Evolutionary conservation across 2,888 invertebrate species (phyloP).

Genomic region (Drosophila meridiana): DNA sequence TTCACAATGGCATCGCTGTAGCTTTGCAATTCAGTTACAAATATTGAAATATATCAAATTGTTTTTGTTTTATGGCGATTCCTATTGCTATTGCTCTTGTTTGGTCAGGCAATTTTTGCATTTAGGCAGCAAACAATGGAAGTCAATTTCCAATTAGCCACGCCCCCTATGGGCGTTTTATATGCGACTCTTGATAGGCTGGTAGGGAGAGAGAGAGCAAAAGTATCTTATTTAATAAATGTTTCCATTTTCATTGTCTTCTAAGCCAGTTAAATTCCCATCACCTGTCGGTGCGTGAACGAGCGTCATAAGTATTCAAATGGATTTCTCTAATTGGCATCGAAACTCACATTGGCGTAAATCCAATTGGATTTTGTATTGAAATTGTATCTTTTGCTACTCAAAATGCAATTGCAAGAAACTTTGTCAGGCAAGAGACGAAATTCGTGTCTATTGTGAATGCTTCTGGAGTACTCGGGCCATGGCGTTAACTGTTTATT

Average conservation of each 20-base stretch:
- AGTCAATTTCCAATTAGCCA: background rate
- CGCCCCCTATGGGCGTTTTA: background rate
- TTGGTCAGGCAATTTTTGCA: background rate
- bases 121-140: background rate
- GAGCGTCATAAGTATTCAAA: background rate
- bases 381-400: background rate
- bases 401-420: background rate
- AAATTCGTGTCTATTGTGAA: background rate
- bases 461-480: background rate
- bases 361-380: background rate
- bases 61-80: background rate
- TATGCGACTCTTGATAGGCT: background rate
- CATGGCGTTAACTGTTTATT: constrained; percentile 3
- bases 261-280: background rate
- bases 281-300: background rate
- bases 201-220: background rate
- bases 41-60: background rate
- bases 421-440: background rate
- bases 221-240: background rate
- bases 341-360: background rate
- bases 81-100: background rate
- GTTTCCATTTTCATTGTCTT: background rate
- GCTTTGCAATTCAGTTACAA: background rate
- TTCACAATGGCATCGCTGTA: background rate
- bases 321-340: background rate